Evolutionary conservation across 2,113 vertebrate species (phyloP), one percentile per base, ranked within the genome.

Genomic region (Pangasianodon hypophthalmus): DNA sequence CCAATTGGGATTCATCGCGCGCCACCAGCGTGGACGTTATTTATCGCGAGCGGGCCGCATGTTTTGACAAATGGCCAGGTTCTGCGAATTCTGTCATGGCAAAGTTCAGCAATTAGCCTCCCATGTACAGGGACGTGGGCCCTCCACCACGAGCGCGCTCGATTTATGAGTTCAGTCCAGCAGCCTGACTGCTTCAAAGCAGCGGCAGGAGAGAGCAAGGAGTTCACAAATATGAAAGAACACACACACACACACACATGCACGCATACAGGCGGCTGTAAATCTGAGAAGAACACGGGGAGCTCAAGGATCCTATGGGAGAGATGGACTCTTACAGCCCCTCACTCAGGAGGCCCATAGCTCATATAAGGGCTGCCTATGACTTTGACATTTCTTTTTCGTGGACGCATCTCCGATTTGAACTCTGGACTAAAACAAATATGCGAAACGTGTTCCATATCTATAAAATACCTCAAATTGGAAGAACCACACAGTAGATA

Each of bases 41-140:
- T 98, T 97, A 98, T 98, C 97, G 92, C 11, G 90, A 86, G 96
- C 93, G 94, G 96, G 95, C 96, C 95, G 95, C 95, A 96, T 96
- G 97, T 97, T 94, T 97, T 98, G 96, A 98, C 97, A 98, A 98
- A 98, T 97, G 97, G 97, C 98, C 97, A 96, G 97, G 96, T 96
- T 96, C 97, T 94, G 95, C 97, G 96, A 98, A 97, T 97, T 96
- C 95, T 95, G 96, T 96, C 95, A 97, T 97, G 97, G 97, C 97
- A 99, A 98, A 98, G 98, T 98, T 98, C 97, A 97, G 97, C 97
- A 98, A 99, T 98, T 98, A 98, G 97, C 97, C 96, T 97, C 95
- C 97, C 86, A 96, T 95, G 96, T 97, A 96, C 96, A 97, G 97
- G 95, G 96, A 95, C 92, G 92, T 67, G 84, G 90, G 95, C 94